A percentile compares a stretch with the other conserved stretches of the same genome.
Evolutionary conservation across 2,113 vertebrate species (phyloP).

Genomic region (Sisor rabdophorus): DNA sequence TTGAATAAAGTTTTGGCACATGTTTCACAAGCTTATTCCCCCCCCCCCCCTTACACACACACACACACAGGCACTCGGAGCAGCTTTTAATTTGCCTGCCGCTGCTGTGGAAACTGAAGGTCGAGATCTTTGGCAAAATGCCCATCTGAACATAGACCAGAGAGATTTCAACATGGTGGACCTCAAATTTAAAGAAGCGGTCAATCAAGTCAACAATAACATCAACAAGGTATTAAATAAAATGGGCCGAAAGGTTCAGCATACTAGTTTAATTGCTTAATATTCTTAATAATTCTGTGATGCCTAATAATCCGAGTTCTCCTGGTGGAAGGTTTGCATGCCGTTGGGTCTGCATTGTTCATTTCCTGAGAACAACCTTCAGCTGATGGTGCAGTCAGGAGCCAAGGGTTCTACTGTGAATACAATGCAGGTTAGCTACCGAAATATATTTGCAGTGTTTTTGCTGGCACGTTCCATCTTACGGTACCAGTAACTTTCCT

Average conservation of each 20-base stretch:
- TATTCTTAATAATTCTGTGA: not conserved
- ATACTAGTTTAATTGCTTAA: not conserved
- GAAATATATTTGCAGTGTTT: not conserved
- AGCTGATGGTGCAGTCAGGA: conserved; percentile 97
- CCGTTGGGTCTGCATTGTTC: conserved; percentile 85
- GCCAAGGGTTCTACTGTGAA: conserved; percentile 97
- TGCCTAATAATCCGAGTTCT: not conserved
- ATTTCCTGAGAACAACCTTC: conserved; percentile 96
- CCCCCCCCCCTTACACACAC: no score
- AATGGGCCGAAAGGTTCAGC: not conserved
- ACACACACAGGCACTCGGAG: conserved; percentile 75
- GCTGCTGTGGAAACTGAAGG: conserved; percentile 68
- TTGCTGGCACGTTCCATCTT: not conserved
- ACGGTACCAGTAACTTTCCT: not conserved
- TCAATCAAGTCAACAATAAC: conserved; percentile 89
- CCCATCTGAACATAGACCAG: conserved; percentile 90
- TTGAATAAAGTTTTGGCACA: not conserved
- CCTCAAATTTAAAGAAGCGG: conserved; percentile 94
- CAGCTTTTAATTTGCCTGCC: conserved; percentile 81
- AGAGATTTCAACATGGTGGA: conserved; percentile 91
- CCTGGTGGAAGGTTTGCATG: conserved; percentile 83
- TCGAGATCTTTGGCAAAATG: conserved; percentile 86
- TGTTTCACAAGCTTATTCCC: not conserved
- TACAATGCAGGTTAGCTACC: conserved; percentile 86
- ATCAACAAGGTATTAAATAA: conserved; percentile 84